Evolutionary conservation across 2,888 invertebrate genomes (phyloP).

Genomic region (Lamellibrachia satsuma): DNA sequence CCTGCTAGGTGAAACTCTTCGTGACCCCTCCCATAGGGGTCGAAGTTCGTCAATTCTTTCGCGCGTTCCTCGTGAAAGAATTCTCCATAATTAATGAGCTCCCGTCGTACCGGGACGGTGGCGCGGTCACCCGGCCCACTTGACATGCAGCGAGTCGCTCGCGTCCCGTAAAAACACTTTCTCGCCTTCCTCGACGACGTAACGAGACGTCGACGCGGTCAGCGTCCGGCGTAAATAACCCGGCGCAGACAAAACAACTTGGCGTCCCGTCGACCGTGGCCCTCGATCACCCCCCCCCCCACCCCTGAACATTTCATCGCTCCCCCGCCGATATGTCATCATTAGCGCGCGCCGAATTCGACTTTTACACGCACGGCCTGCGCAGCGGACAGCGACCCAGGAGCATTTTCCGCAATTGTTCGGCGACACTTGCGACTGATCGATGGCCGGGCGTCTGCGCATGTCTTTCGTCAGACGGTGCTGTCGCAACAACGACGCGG

Average conservation of each 20-base stretch:
- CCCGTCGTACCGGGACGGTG: not conserved
- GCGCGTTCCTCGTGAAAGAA: not conserved
- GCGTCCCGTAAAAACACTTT: not conserved
- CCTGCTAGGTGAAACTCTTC: not conserved
- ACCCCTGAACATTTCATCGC: not conserved
- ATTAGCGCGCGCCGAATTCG: not conserved
- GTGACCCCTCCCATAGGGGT: not conserved
- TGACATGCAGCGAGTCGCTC: not conserved
- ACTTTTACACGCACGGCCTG: not conserved
- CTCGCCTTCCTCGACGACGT: not conserved
- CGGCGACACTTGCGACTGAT: not conserved
- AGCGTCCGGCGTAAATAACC: not conserved
- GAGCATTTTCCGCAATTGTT: not conserved
- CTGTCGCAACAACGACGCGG: not conserved
- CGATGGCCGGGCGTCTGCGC: not conserved
- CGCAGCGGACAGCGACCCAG: not conserved
- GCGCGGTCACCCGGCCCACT: not conserved
- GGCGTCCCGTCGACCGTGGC: too few species aligned
- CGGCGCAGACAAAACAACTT: not conserved
- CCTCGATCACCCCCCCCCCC: too few species aligned
- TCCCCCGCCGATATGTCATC: not conserved
- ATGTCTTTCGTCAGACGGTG: not conserved
- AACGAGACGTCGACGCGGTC: not conserved
- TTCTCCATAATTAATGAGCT: not conserved
- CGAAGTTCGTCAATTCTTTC: not conserved